These are phyloP conservation scores for Python bivittatus DNA, from an alignment of 2,113 vertebrate genomes.

Conservation along the genomic window DNA sequence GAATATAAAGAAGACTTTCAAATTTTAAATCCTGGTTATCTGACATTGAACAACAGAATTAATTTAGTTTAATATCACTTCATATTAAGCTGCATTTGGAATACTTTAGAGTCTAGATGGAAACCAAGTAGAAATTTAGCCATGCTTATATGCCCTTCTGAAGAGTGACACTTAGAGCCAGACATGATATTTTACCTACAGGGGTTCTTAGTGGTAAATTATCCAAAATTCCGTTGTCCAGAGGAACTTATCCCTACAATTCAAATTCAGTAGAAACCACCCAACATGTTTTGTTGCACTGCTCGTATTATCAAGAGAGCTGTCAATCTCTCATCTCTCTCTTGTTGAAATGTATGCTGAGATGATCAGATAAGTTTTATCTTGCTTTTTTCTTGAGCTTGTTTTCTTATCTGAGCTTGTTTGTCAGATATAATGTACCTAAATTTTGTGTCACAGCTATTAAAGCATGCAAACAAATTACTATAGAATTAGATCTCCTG, in stretches of 20 bases:
- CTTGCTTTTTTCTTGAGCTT: no score
- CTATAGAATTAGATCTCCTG: neutral
- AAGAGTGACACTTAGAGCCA: neutral
- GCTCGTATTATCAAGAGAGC: neutral
- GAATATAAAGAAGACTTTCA: neutral
- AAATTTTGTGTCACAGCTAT: neutral
- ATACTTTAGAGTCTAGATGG: neutral
- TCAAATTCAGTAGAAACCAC: neutral
- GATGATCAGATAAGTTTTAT: neutral
- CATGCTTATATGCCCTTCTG: neutral
- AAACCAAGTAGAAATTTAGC: neutral
- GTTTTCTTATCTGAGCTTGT: no score
- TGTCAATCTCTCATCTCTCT: neutral
- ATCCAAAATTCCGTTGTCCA: neutral
- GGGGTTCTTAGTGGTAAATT: neutral
- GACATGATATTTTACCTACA: neutral
- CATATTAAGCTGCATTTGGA: neutral
- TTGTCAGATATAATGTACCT: neutral
- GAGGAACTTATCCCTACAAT: neutral
- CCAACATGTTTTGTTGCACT: neutral
- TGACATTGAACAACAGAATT: neutral
- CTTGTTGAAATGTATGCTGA: neutral
- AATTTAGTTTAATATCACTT: neutral
- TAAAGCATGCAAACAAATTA: neutral
- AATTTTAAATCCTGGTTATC: neutral